Evolutionary conservation across 1,140 invertebrate genomes (phyloP).

Genomic region (Anadara kagoshimensis): DNA sequence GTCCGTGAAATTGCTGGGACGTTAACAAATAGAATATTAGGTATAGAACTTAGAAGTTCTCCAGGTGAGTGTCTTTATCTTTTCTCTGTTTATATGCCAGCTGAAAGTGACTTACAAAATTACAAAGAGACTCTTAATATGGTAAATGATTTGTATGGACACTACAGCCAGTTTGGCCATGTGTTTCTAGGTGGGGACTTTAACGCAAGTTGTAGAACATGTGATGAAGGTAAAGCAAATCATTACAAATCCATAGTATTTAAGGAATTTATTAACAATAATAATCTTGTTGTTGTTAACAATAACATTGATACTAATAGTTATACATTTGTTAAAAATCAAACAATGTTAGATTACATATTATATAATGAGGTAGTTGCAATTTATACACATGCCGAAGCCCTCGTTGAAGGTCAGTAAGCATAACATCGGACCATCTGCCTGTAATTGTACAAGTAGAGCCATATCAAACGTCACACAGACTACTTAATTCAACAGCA

Average conservation of each 20-base stretch:
- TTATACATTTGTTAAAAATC: neutral
- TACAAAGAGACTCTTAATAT: neutral
- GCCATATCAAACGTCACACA: neutral
- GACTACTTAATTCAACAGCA: neutral
- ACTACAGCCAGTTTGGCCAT: neutral
- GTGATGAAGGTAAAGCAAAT: neutral
- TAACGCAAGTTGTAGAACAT: neutral
- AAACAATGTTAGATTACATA: slow-evolving; percentile 5
- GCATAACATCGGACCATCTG: neutral
- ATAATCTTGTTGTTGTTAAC: neutral
- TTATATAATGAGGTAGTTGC: neutral
- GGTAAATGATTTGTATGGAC: neutral
- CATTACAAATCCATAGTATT: neutral
- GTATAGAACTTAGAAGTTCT: slow-evolving; percentile 4
- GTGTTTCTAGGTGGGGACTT: neutral
- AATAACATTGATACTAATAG: neutral
- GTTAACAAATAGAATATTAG: neutral
- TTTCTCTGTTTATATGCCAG: neutral
- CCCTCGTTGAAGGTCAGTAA: neutral
- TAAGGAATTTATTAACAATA: neutral
- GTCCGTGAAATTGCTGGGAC: slow-evolving; percentile 1
- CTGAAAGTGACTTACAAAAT: neutral
- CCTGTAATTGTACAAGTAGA: neutral
- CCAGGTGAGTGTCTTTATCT: neutral
- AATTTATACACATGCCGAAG: neutral